These are phyloP conservation scores for Amblyteles armatorius DNA, from an alignment of 2,888 invertebrate genomes.

Conservation along the genomic window DNA sequence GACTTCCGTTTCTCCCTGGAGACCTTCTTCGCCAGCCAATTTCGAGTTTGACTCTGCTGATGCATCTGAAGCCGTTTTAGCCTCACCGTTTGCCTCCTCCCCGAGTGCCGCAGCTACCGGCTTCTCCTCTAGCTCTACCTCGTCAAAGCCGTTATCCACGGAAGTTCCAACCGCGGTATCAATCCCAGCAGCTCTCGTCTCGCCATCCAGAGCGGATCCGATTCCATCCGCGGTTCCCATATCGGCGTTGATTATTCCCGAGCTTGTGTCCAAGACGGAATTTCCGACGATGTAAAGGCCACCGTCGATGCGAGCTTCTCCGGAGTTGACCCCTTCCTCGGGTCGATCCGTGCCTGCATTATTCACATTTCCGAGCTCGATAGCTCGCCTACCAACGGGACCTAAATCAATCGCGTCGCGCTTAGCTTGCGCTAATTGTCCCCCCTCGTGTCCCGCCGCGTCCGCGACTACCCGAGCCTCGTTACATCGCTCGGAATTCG, in stretches of 20 bases:
- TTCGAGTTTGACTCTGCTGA: not conserved
- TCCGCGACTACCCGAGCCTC: not conserved
- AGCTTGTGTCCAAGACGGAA: slow-evolving; percentile 32
- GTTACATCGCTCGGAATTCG: not conserved
- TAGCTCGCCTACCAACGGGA: not conserved
- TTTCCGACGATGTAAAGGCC: slow-evolving; percentile 44
- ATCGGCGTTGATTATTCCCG: slow-evolving; percentile 30
- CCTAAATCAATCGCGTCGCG: slow-evolving; percentile 30
- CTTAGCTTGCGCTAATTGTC: slow-evolving; percentile 38
- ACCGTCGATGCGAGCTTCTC: not conserved
- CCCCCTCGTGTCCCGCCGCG: slow-evolving; percentile 9
- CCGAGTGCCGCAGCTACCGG: not conserved
- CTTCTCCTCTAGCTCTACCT: not conserved
- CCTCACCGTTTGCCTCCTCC: not conserved
- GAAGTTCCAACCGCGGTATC: not conserved
- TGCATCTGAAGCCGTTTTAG: not conserved
- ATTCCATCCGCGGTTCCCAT: not conserved
- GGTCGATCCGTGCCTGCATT: slow-evolving; percentile 21
- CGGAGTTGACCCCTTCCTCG: not conserved
- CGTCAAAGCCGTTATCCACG: not conserved
- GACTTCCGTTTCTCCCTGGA: not conserved
- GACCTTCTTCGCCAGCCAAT: not conserved
- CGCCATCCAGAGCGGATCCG: not conserved
- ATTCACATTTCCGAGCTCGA: slow-evolving; percentile 12
- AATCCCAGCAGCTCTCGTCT: not conserved